Percentiles rank a stretch among this genome's conserved stretches.
Evolutionary conservation across 2,113 vertebrate genomes (phyloP).

Genomic region (Eublepharis macularius): DNA sequence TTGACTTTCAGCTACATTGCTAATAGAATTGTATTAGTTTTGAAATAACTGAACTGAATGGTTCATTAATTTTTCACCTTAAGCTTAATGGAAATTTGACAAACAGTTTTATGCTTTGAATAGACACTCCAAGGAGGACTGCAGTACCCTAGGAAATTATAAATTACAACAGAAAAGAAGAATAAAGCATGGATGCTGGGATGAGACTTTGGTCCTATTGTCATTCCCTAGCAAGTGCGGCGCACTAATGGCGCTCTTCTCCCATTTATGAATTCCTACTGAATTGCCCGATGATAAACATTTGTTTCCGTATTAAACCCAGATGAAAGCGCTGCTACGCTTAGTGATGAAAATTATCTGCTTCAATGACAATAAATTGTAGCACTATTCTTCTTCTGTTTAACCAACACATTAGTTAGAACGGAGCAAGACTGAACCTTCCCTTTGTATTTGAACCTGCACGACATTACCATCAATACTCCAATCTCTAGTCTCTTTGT

Average conservation of each 20-base stretch:
- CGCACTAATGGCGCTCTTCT: not conserved
- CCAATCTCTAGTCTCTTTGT: too few relatives aligned
- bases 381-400: too few relatives aligned
- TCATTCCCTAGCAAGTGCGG: not conserved
- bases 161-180: slow-evolving; percentile 43
- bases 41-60: slow-evolving; percentile 70
- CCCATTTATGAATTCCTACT: not conserved
- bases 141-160: slow-evolving; percentile 34
- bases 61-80: slow-evolving; percentile 78
- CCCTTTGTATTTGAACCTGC: too few relatives aligned
- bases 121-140: slow-evolving; percentile 56
- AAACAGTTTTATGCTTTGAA: slow-evolving; percentile 66
- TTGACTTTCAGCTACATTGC: slow-evolving; percentile 61
- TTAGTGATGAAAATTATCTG: not conserved
- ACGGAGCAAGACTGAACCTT: too few relatives aligned
- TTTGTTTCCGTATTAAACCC: not conserved
- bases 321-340: not conserved
- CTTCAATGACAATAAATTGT: too few relatives aligned
- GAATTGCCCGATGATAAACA: not conserved
- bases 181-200: not conserved
- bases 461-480: too few relatives aligned
- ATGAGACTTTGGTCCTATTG: slow-evolving; percentile 1
- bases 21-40: slow-evolving; percentile 68
- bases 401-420: too few relatives aligned
- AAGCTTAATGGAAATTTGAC: slow-evolving; percentile 74